Evolutionary conservation across 2,888 invertebrate species (phyloP), one percentile per base, ranked within the genome.

Genomic region (Scaptomyza caliginosa): DNA sequence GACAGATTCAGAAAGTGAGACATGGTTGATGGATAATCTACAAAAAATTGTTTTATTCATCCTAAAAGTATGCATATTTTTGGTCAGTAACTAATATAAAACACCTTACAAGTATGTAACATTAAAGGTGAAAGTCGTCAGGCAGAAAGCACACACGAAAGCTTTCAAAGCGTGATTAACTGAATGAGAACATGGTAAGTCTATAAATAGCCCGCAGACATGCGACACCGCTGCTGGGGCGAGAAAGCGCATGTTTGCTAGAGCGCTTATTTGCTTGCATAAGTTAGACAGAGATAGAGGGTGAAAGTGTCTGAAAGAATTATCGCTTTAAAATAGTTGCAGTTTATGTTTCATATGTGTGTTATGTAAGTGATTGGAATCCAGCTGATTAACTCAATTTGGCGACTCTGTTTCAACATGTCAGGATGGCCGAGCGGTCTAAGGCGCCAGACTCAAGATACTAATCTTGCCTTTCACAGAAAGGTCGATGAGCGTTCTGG

Each of bases 401-500:
- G 50, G 55, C 49, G 21, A 2, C 0, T 0, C 1, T 0, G 0
- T 0, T 3, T 24, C 60, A 67, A 64, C 66, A 50, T 74, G 89
- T 89, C 89, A 89, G 89, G 88, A 88, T 89, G 89, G 89, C 88
- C 89, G 89, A 89, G 90, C 89, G 88, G 89, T 89, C 88, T 88
- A 89, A 89, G 89, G 89, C 89, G 89, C 89, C 89, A 88, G 88
- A 88, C 87, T 88, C 88, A 88, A 88, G 84, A 78, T 26, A 17
- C 0, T 21, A 13, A 56, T 75, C 77, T 82, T 85, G 67, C 83
- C 67, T 75, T 77, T 85, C 77, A 6, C 16, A 77, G 68, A 74
- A 56, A 59, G 77, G 81, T 67, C 28, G 50, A 23, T 72, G 88
- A 89, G 90, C 83, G 80, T 90, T 90, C 90, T 89, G 89, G 90